A percentile compares a stretch with the other conserved stretches of the same genome.
Conservation (phyloP, 2,797 vertebrate genomes). For the Euthynnus affinis region DNA sequence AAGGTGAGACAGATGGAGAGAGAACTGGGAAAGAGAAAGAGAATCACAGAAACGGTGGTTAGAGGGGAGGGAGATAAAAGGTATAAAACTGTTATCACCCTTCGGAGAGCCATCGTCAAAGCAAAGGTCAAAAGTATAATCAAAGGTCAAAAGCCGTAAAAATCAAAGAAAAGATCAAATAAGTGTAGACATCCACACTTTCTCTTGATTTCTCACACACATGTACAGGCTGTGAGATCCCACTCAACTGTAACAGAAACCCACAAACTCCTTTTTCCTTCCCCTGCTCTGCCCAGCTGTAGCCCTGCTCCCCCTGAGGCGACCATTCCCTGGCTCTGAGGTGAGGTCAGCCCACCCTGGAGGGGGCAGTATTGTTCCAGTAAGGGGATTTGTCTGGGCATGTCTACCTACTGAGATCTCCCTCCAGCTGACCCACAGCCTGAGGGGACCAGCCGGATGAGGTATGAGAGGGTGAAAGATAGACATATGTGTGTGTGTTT, state of each 20-base stretch:
- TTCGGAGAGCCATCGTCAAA: conserved; percentile 31
- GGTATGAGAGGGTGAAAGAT: conserved; percentile 11
- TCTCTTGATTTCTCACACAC: background rate
- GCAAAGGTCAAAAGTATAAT: conserved; percentile 49
- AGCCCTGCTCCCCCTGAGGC: conserved; percentile 49
- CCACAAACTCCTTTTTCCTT: background rate
- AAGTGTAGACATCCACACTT: background rate
- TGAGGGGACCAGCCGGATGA: conserved; percentile 29
- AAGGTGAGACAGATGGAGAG: background rate
- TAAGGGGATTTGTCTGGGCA: conserved; percentile 56
- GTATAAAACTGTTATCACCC: conserved; percentile 41
- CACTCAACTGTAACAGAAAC: background rate
- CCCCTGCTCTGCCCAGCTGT: conserved; percentile 15
- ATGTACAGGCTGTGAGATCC: conserved; percentile 13
- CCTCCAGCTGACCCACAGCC: conserved; percentile 50
- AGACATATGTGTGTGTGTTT: background rate
- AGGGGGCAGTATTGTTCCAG: conserved; percentile 75
- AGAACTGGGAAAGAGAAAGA: conserved; percentile 3
- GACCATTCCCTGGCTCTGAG: conserved; percentile 41
- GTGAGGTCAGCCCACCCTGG: conserved; percentile 73
- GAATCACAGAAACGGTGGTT: background rate
- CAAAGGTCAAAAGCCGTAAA: conserved; percentile 47
- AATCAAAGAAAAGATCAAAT: conserved; percentile 32
- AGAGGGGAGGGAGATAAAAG: conserved; percentile 30
- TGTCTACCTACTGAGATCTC: conserved; percentile 41